These are phyloP conservation scores for Sebastes reedi DNA, from an alignment of 2,797 vertebrate species.

Conservation along the genomic window DNA sequence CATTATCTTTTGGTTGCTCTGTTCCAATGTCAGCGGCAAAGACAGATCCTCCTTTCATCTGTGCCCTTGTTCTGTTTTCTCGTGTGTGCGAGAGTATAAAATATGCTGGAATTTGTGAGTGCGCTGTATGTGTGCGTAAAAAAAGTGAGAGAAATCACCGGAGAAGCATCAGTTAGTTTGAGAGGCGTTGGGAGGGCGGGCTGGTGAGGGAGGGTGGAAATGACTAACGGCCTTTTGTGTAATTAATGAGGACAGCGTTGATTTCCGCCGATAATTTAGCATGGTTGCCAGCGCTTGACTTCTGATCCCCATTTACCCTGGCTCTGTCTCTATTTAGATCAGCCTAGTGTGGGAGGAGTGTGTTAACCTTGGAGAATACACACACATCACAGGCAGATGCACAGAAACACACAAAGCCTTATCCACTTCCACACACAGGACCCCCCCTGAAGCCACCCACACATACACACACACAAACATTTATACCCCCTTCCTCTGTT, in stretches of 20 bases:
- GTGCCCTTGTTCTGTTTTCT: constrained; percentile 74
- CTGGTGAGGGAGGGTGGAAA: constrained; percentile 61
- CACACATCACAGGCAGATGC: constrained; percentile 70
- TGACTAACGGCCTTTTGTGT: constrained; percentile 84
- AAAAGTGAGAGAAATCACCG: constrained; percentile 60
- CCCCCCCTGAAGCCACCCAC: constrained; percentile 71
- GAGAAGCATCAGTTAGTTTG: constrained; percentile 73
- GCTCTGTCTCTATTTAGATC: constrained; percentile 82
- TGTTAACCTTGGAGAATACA: constrained; percentile 82
- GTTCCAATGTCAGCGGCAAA: constrained; percentile 84
- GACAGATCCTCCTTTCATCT: constrained; percentile 84
- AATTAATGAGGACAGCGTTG: constrained; percentile 87
- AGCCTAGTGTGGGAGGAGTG: constrained; percentile 77
- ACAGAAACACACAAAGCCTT: constrained; percentile 72
- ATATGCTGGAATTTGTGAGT: constrained; percentile 62
- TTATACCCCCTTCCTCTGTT: constrained; percentile 74
- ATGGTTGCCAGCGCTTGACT: constrained; percentile 83
- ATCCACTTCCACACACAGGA: constrained; percentile 69
- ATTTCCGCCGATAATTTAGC: constrained; percentile 86
- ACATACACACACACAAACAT: constrained; percentile 70
- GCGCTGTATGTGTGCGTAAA: constrained; percentile 39
- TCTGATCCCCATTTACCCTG: constrained; percentile 84
- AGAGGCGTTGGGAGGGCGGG: constrained; percentile 65
- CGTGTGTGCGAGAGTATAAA: constrained; percentile 43
- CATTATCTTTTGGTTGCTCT: constrained; percentile 82